A percentile compares a stretch with the other conserved stretches of the same genome.
Evolutionary conservation across 2,888 invertebrate species (phyloP).

Genomic region (Ochropleura plecta): DNA sequence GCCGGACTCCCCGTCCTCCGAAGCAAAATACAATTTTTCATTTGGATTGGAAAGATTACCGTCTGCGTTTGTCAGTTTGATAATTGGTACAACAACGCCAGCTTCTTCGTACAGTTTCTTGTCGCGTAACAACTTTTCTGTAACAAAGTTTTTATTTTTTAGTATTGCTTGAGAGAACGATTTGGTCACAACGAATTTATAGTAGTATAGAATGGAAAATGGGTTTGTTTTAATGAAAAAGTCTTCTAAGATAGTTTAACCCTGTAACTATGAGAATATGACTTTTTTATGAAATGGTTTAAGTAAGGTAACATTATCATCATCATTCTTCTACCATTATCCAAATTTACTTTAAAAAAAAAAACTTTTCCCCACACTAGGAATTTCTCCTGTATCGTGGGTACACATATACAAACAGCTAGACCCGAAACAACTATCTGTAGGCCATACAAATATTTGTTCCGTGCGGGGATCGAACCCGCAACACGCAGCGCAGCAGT

Average conservation of each 20-base stretch:
- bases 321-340: not conserved
- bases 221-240: not conserved
- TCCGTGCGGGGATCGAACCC: no score
- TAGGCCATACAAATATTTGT: no score
- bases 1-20: conserved; percentile 42
- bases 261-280: no score
- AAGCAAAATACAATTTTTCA: conserved; percentile 44
- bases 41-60: conserved; percentile 35
- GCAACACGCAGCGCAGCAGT: no score
- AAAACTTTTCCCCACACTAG: no score
- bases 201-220: not conserved
- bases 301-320: not conserved
- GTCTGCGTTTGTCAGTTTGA: conserved; percentile 69
- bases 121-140: conserved; percentile 56
- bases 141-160: conserved; percentile 31
- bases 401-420: no score
- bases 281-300: not conserved
- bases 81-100: conserved; percentile 47
- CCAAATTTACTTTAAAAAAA: no score
- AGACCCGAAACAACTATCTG: no score
- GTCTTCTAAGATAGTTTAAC: not conserved
- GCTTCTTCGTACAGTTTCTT: conserved; percentile 50
- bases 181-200: not conserved
- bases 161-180: not conserved
- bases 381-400: no score